Base-by-base conservation (phyloP, 1,140 invertebrate species). In the Whitmania pigra region DNA sequence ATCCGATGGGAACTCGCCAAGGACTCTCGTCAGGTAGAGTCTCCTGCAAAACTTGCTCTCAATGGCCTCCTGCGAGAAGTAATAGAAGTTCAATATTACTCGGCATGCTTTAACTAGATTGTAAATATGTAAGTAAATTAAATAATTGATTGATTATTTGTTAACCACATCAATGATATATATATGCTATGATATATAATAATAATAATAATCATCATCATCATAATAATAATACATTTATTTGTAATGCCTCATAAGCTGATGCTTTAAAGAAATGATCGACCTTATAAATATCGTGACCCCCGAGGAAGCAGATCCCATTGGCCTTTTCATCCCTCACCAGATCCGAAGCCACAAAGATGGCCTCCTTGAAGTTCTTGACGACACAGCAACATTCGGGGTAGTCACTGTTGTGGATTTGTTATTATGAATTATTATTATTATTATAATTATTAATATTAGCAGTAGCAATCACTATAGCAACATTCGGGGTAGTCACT, bases 1-100 rank as follows among this genome's bases (percentile, higher is more conserved):
- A 79, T 96, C 93, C 80, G 92, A 94, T 5, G 90, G 86, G 80
- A 88, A 95, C 6, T 86, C 75, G 63, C 87, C 86, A 71, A 88
- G 84, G 20, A 96, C 87, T 80, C 87, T 86, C 0, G 93, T 96
- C 18, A 95, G 79, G 79, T 94, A 94, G n/a, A 96, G 85, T 72
- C 88, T 84, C 74, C 88, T 89, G 74, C 87, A 83, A 0, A 85
- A 79, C 0, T 15, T 36, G 20, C 88, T 89, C 22, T 86, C 82
- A 83, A 94, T 87, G 7, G 90, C 87, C 72, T 87, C 87, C 87
- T 90, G 29, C 0, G n/a, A n/a, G n/a, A n/a, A n/a, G n/a, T n/a
- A n/a, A n/a, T 75, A 72, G 43, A 49, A 15, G 43, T 31, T 53
- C 2, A 43, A 17, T 17, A n/a, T 40, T 20, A n/a, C 22, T 70